Evolutionary conservation across 1,140 invertebrate genomes (phyloP), one percentile per base, ranked within the genome.

Genomic region (Alviniconcha marisindica): DNA sequence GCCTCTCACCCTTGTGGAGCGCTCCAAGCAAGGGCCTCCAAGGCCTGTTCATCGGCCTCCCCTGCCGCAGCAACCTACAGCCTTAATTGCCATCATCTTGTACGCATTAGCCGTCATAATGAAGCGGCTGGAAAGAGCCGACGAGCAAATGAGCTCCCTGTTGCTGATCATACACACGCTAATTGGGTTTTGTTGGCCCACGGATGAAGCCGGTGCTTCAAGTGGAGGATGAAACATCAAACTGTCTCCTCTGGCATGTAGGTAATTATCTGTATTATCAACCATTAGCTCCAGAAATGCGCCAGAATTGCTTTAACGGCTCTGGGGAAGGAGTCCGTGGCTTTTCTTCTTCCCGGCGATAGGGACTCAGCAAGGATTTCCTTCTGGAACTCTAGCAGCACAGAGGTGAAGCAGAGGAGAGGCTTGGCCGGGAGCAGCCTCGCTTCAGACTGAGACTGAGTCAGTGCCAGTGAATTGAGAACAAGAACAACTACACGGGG

Each of bases 61-160:
- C 56, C 56, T 24, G 4, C 56, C 18, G 44, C 44, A 10, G 14
- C 69, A 71, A 71, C 69, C 36, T 71, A 40, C 69, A 40, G 4
- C 33, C 69, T 71, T 71, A 71, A 71, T 71, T 71, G 69, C 69
- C 69, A 71, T 71, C 69, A 71, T 71, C 69, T 71, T 71, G 69
- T 71, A 33, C 36, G 36, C 69, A 71, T 71, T 71, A 71, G 69
- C 69, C 40, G 69, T 40, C 69, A 40, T 71, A 71, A 71, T 71
- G 69, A 42, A 36, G 18, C 36, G 36, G 69, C 1, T 71, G 69
- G 36, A 33, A 71, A 33, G 33, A 71, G 69, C 33, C 69, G 33
- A 71, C 69, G 40, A 71, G 69, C 69, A 71, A 71, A 71, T 71
- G 36, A 33, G 69, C 69, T 42, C 69, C 10, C 69, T 40, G 69